Percentiles rank a stretch among this genome's conserved stretches.
Conservation (phyloP, 2,797 vertebrate species). For the Manis javanica region DNA sequence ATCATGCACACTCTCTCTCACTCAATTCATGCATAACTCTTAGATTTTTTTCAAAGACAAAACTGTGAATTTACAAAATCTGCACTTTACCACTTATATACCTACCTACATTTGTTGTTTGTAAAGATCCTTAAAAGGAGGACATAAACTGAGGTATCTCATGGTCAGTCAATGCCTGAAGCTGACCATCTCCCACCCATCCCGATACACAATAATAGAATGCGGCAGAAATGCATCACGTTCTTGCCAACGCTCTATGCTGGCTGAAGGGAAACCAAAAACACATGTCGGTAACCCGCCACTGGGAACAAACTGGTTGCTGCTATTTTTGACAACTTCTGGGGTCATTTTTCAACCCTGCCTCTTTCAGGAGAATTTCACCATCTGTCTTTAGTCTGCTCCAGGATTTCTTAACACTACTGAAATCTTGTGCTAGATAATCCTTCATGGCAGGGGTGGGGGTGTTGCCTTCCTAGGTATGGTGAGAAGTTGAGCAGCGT, state of each 20-base stretch:
- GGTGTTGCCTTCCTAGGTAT: neutral
- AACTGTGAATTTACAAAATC: neutral
- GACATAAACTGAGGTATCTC: constrained; percentile 88
- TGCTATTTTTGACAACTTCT: neutral
- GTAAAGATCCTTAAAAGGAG: constrained; percentile 88
- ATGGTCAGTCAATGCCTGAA: constrained; percentile 90
- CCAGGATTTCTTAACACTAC: neutral
- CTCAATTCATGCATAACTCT: neutral
- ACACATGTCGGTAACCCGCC: neutral
- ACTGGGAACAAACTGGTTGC: neutral
- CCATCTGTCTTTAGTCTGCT: neutral
- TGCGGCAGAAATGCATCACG: constrained; percentile 88
- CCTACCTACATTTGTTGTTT: constrained; percentile 88
- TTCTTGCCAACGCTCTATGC: constrained; percentile 82
- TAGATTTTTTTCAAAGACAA: neutral
- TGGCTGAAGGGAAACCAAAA: constrained; percentile 84
- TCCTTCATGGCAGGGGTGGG: neutral
- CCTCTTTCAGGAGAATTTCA: too few relatives aligned
- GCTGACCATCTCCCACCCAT: constrained; percentile 96
- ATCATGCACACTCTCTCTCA: too few relatives aligned
- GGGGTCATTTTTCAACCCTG: neutral
- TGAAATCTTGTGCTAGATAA: neutral
- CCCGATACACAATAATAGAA: constrained; percentile 93
- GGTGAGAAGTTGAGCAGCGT: neutral
- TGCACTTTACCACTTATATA: neutral